Percentiles rank a stretch among this genome's conserved stretches.
Evolutionary conservation across 2,888 invertebrate species (phyloP).

Genomic region (Ceraclea dissimilis): DNA sequence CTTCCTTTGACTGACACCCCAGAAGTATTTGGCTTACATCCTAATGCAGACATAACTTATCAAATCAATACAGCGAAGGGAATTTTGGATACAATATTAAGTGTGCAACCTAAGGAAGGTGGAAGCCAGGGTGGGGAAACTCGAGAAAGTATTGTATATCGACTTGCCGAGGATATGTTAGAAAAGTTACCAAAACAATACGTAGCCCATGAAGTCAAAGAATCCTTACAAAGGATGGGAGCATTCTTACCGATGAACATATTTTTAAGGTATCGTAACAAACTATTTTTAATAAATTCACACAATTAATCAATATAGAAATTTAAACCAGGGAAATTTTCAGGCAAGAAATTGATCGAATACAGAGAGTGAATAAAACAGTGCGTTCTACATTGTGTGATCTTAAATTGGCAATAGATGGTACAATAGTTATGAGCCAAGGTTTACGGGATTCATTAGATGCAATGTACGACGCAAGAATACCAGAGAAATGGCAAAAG

Average conservation of each 20-base stretch:
- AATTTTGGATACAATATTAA: slow-evolving; percentile 88
- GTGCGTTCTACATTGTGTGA: slow-evolving; percentile 78
- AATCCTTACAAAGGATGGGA: slow-evolving; percentile 86
- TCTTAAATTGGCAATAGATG: slow-evolving; percentile 91
- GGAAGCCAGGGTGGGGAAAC: slow-evolving; percentile 87
- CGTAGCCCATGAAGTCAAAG: slow-evolving; percentile 81
- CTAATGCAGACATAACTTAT: slow-evolving; percentile 95
- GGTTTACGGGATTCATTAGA: slow-evolving; percentile 80
- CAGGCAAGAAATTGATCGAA: slow-evolving; percentile 71
- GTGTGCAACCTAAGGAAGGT: slow-evolving; percentile 96
- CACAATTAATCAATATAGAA: background rate
- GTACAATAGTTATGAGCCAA: slow-evolving; percentile 96
- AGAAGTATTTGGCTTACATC: slow-evolving; percentile 93
- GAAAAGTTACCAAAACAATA: slow-evolving; percentile 72
- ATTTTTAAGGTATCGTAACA: slow-evolving; percentile 58
- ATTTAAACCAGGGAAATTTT: slow-evolving; percentile 21
- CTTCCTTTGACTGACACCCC: slow-evolving; percentile 83
- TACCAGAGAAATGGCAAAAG: slow-evolving; percentile 88
- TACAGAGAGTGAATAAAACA: slow-evolving; percentile 75
- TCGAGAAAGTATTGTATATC: slow-evolving; percentile 85
- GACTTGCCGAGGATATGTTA: slow-evolving; percentile 89
- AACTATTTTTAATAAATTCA: background rate
- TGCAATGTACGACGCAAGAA: slow-evolving; percentile 94
- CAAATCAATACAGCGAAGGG: slow-evolving; percentile 94
- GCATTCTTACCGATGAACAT: slow-evolving; percentile 93